Evolutionary conservation across 2,797 vertebrate genomes (phyloP), one percentile per base, ranked within the genome.

Genomic region (Chloroceryle amazona): DNA sequence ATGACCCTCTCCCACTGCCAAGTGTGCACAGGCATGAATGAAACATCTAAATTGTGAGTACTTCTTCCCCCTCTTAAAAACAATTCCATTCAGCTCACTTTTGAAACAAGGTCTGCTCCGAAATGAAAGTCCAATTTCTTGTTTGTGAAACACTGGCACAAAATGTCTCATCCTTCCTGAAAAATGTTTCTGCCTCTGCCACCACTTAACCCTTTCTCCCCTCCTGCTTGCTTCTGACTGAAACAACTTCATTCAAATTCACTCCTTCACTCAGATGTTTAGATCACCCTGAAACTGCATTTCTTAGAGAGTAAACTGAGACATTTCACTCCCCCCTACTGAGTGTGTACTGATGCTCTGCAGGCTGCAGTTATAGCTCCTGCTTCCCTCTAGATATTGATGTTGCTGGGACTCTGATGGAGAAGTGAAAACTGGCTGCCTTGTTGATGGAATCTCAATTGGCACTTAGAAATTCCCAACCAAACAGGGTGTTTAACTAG

Each of bases 201-300:
- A 11, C 58, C 41, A 81, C 58, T 79, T 93, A 90, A 92, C 82
- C 39, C 71, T 90, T 85, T 76, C 47, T 90, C 47, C 23, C 20
- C 7, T 82, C 22, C 63, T 1, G 1, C 63, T 89, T 87, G 63
- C 67, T 92, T 80, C 70, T 76, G 66, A 65, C 55, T 84, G 78
- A 86, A 92, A 73, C 25, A 6, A 20, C 85, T 87, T 91, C 35
- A 66, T 93, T 93, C 78, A 89, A 73, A 95, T 93, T 86, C 80
- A 65, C 21, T 81, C 62, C 42, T 91, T 94, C 58, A 55, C 63
- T 86, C 60, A 86, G 60, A 84, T 79, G 89, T 75, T 90, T 79
- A 81, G 63, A 89, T 92, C 83, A 66, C 67, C 55, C 93, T 81
- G 78, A 92, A 95, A 84, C 6, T 70, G 35, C 60, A 49, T 86